Conservation (phyloP, 1,140 invertebrate species). For the Drosophila ficusphila region DNA sequence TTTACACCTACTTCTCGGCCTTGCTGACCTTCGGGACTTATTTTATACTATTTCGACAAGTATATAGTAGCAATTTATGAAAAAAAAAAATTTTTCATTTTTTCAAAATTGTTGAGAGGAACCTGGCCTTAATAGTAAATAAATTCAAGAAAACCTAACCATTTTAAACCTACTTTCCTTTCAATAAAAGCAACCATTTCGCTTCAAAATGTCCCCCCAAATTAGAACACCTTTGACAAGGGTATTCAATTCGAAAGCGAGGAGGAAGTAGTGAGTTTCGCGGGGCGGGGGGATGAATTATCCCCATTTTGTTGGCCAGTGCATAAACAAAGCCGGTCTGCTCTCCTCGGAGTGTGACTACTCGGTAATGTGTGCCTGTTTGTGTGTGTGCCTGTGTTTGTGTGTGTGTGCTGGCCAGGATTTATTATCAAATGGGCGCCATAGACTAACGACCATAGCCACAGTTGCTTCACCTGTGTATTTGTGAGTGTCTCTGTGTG, state of each 20-base stretch:
- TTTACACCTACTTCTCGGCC: no score
- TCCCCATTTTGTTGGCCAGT: constrained; percentile 53
- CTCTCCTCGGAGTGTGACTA: constrained; percentile 28
- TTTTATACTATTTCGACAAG: no score
- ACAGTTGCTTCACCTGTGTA: constrained; percentile 42
- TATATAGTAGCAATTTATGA: no score
- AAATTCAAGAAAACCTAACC: no score
- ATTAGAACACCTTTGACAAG: constrained; percentile 7
- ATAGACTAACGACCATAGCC: constrained; percentile 73
- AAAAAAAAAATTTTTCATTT: no score
- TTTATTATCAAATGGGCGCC: constrained; percentile 81
- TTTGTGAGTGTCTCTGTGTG: no score
- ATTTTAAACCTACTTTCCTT: no score
- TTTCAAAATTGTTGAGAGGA: no score
- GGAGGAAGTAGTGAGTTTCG: background rate
- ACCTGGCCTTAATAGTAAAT: no score
- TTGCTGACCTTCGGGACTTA: no score
- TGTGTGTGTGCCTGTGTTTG: constrained; percentile 34
- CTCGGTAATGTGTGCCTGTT: constrained; percentile 23
- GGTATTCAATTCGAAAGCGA: background rate
- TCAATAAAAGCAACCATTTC: background rate
- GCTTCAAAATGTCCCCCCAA: background rate
- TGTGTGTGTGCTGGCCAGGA: constrained; percentile 54
- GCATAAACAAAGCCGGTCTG: constrained; percentile 66
- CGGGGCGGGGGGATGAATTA: constrained; percentile 10